Conservation (phyloP, 2,888 invertebrate species). For the Psylliodes chrysocephalus region DNA sequence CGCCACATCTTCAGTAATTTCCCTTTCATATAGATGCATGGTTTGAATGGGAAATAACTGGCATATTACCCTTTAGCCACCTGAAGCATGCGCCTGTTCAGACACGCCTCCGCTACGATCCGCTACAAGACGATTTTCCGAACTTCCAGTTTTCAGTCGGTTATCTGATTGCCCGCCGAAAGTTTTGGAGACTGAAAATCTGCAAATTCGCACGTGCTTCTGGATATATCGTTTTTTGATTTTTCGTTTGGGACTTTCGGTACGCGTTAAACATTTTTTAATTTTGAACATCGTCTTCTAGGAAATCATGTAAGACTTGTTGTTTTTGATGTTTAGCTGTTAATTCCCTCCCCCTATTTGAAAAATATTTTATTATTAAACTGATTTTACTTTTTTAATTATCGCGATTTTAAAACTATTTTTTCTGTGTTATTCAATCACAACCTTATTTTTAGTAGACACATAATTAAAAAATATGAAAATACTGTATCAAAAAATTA, state of each 20-base stretch:
- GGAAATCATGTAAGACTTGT: background rate
- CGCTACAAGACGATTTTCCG: slow-evolving; percentile 24
- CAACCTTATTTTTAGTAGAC: no score
- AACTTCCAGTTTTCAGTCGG: slow-evolving; percentile 17
- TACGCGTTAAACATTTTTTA: background rate
- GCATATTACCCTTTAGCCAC: slow-evolving; percentile 45
- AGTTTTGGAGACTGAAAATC: background rate
- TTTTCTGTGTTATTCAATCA: no score
- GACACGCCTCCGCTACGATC: background rate
- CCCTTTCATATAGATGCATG: slow-evolving; percentile 12
- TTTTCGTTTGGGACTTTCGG: background rate
- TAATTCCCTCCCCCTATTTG: no score
- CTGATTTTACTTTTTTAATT: no score
- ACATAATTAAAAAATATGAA: no score
- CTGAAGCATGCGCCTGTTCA: slow-evolving; percentile 49
- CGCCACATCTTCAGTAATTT: slow-evolving; percentile 6
- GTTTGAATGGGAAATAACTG: slow-evolving; percentile 22
- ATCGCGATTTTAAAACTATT: no score
- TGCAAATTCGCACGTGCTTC: background rate
- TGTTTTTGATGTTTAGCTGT: background rate
- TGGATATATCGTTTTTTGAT: background rate
- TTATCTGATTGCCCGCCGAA: slow-evolving; percentile 14
- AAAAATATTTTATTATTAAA: no score
- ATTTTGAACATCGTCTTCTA: background rate
- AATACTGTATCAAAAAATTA: no score